Base-by-base conservation (phyloP, 2,888 invertebrate species). In the Gerosis bhagava region DNA sequence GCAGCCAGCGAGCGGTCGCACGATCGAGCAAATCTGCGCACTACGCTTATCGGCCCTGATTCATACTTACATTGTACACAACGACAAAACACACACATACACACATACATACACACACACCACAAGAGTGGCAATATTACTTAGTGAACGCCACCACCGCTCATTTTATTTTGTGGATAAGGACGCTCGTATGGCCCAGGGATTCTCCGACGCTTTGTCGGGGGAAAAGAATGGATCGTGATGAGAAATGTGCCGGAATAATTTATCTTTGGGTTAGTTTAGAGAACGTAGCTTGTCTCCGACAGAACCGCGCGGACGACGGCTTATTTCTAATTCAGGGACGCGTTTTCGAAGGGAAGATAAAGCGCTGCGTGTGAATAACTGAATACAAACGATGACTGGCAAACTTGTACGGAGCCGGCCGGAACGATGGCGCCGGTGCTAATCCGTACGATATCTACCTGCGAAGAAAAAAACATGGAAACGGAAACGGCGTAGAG, bases 231-330 rank as follows among this genome's bases (percentile, higher is more conserved):
- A 80, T 77, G 70, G 72, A 72, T 76, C 73, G 71, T 75, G 75
- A 78, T 82, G 80, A 78, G 77, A 83, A 83, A 83, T 81, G 75
- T 77, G 70, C 70, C 67, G 69, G 77, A 82, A 86, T 82, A 83
- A 83, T 83, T 83, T 83, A 82, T 83, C 77, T 77, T 77, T 65
- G 69, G 77, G 77, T 79, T 74, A 77, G 77, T 77, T 81, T 74
- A 70, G 70, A 70, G 70, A 76, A 74, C 66, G 72, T 73, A 77
- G 72, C 75, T 74, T 67, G 67, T 76, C 73, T 73, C 67, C 59
- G 65, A 60, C 70, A 74, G 65, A 64, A 68, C 65, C 65, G 65
- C 58, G 67, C 67, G 67, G 68, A 73, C 75, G 74, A 73, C 68
- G 69, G 74, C 72, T 77, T 78, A 78, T 78, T 75, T 73, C 73